Evolutionary conservation across 2,888 invertebrate genomes (phyloP).

Genomic region (Pycnomerus fuliginosus): DNA sequence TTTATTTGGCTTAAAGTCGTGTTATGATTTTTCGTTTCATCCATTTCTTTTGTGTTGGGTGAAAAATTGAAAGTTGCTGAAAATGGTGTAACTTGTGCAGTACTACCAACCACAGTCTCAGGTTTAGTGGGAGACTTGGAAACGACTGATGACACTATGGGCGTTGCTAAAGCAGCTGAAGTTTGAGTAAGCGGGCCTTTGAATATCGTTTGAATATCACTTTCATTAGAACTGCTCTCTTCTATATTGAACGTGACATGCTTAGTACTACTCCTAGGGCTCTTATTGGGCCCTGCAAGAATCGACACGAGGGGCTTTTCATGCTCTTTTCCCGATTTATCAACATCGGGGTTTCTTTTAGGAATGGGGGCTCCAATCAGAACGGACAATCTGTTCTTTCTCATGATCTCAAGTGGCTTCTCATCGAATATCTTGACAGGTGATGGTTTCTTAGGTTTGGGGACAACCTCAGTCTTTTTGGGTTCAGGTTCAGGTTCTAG

Average conservation of each 20-base stretch:
- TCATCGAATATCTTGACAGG: slow-evolving; percentile 42
- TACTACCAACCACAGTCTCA: background rate
- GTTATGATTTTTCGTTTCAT: slow-evolving; percentile 3
- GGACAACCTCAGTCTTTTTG: background rate
- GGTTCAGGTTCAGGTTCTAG: background rate
- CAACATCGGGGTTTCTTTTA: background rate
- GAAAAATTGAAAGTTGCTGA: background rate
- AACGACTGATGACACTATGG: background rate
- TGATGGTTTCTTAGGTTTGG: slow-evolving; percentile 14
- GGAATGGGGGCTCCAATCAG: slow-evolving; percentile 38
- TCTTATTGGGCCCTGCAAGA: slow-evolving; percentile 38
- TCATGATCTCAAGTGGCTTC: slow-evolving; percentile 42
- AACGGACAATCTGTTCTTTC: slow-evolving; percentile 45
- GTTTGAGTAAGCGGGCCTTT: slow-evolving; percentile 1
- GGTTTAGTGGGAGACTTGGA: background rate
- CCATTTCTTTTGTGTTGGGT: background rate
- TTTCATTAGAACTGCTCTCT: slow-evolving; percentile 17
- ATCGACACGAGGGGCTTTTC: slow-evolving; percentile 38
- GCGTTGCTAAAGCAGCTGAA: slow-evolving; percentile 1
- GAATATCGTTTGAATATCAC: background rate
- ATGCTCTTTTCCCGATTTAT: slow-evolving; percentile 3
- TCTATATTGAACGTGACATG: slow-evolving; percentile 44
- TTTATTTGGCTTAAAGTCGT: slow-evolving; percentile 2
- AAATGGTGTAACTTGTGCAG: background rate
- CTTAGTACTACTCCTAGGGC: slow-evolving; percentile 33